These are phyloP conservation scores for Sebastiscus tertius DNA, from an alignment of 2,797 vertebrate genomes.

Conservation along the genomic window DNA sequence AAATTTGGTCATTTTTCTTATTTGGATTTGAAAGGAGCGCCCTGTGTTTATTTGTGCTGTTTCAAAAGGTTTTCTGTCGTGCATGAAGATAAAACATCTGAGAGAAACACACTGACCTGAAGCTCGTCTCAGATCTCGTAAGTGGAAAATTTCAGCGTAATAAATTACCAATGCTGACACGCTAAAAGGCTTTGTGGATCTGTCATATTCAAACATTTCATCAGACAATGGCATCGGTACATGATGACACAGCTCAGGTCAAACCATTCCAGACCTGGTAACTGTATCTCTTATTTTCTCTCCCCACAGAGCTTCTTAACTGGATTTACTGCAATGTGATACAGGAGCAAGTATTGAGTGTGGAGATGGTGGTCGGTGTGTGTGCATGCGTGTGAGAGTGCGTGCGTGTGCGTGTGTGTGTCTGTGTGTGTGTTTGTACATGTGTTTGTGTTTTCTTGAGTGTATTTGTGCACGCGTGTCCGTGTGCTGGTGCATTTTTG, in stretches of 20 bases:
- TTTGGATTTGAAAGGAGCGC: conserved; percentile 7
- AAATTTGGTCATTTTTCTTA: neutral
- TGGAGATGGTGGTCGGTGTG: conserved; percentile 58
- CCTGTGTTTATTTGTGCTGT: neutral
- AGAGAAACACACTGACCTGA: conserved; percentile 20
- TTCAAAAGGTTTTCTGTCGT: conserved; percentile 10
- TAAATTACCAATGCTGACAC: conserved; percentile 61
- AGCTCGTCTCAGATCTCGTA: conserved; percentile 15
- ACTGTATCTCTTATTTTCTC: conserved; percentile 70
- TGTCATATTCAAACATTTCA: conserved; percentile 74
- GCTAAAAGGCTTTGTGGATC: conserved; percentile 68
- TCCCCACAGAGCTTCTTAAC: conserved; percentile 75
- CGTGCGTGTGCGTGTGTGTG: neutral
- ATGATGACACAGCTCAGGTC: conserved; percentile 75
- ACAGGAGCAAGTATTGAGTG: conserved; percentile 67
- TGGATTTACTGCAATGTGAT: conserved; percentile 80
- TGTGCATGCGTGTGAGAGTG: neutral
- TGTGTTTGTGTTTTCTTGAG: neutral
- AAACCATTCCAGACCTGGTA: conserved; percentile 78
- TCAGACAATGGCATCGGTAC: conserved; percentile 69
- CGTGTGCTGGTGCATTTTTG: neutral
- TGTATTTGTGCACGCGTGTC: neutral
- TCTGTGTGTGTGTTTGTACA: neutral
- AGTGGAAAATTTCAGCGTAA: conserved; percentile 56
- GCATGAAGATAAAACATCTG: conserved; percentile 1